Conservation (phyloP, 2,113 vertebrate genomes). For the Microtus montanus region DNA sequence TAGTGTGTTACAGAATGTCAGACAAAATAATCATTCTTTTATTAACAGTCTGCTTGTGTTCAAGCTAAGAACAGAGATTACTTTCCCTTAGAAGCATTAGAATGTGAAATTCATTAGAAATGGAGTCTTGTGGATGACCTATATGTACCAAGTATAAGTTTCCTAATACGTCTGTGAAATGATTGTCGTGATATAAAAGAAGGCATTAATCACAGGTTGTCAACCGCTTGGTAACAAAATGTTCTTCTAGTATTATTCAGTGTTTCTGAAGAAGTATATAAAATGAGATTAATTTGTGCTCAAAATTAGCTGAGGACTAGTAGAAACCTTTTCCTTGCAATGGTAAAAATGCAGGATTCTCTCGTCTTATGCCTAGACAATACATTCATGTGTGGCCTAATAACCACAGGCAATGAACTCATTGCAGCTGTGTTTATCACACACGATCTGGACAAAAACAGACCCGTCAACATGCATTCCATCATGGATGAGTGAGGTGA, state of each 20-base stretch:
- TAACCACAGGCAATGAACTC: neutral
- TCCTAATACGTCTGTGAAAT: neutral
- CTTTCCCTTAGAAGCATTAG: neutral
- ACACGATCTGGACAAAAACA: neutral
- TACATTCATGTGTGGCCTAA: neutral
- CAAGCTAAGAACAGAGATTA: neutral
- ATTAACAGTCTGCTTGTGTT: slow-evolving; percentile 12
- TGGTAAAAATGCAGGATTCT: neutral
- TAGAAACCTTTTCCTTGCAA: neutral
- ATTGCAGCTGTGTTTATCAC: neutral
- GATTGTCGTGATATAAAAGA: slow-evolving; percentile 4
- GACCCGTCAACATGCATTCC: neutral
- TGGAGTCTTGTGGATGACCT: neutral
- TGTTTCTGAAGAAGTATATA: neutral
- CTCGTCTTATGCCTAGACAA: neutral
- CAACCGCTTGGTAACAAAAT: slow-evolving; percentile 8
- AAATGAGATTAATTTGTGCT: slow-evolving; percentile 22
- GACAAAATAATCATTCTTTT: neutral
- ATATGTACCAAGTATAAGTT: neutral
- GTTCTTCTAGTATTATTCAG: neutral
- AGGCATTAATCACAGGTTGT: neutral
- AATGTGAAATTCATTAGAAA: slow-evolving; percentile 9
- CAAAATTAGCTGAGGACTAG: neutral
- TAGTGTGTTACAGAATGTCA: neutral
- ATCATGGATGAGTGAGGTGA: neutral